Evolutionary conservation across 2,797 vertebrate species (phyloP).

Genomic region (Enteromius radiatus): DNA sequence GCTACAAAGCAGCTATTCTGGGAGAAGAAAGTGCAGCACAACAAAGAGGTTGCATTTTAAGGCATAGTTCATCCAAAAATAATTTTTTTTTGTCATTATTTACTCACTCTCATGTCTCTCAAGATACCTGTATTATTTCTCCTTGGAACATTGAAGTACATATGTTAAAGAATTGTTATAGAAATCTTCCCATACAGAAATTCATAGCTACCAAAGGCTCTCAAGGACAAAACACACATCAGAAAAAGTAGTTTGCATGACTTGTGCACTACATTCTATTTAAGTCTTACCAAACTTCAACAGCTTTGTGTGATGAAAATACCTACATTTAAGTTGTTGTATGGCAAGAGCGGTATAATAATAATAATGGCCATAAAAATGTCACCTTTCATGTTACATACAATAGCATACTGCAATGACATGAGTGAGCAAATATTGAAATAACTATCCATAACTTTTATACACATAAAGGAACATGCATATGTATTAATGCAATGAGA

Average conservation of each 20-base stretch:
- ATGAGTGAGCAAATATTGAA: neutral
- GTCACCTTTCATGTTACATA: neutral
- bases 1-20: constrained; percentile 35
- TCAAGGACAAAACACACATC: neutral
- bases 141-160: neutral
- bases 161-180: neutral
- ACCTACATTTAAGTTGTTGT: neutral
- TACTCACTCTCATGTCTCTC: neutral
- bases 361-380: neutral
- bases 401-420: neutral
- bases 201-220: neutral
- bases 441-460: neutral
- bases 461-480: neutral
- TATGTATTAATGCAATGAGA: neutral
- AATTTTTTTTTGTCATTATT: constrained; percentile 41
- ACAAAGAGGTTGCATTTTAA: constrained; percentile 39
- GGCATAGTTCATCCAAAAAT: constrained; percentile 10
- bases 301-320: neutral
- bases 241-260: neutral
- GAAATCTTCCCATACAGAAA: neutral
- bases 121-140: constrained; percentile 9
- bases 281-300: neutral
- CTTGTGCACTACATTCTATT: neutral
- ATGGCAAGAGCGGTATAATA: neutral
- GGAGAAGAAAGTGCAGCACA: constrained; percentile 29